Conservation (phyloP, 2,888 invertebrate species). For the Molorchus minor region DNA sequence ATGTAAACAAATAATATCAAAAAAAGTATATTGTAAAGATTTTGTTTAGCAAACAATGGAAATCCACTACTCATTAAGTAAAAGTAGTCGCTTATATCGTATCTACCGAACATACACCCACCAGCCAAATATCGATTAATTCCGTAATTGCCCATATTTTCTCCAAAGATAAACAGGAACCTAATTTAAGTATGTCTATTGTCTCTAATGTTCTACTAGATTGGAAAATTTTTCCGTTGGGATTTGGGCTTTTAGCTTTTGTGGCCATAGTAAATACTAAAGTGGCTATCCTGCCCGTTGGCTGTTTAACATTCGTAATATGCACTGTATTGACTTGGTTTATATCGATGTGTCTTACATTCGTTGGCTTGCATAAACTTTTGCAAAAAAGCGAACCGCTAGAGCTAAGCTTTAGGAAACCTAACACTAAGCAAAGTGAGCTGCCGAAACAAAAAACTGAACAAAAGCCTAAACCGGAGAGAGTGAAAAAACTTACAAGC, state of each 20-base stretch:
- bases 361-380: conserved; percentile 66
- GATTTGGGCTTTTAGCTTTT: conserved; percentile 34
- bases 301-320: conserved; percentile 45
- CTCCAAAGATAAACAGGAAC: background rate
- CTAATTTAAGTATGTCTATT: conserved; percentile 13
- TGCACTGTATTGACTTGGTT: conserved; percentile 63
- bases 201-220: conserved; percentile 28
- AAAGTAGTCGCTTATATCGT: no score
- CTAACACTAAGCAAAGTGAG: conserved; percentile 16
- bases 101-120: no score
- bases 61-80: no score
- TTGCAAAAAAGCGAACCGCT: conserved; percentile 66
- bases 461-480: conserved; percentile 41
- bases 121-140: conserved; percentile 11
- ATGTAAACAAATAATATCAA: no score
- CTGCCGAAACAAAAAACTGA: conserved; percentile 22
- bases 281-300: conserved; percentile 41
- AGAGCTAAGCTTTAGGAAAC: conserved; percentile 55
- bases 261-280: conserved; percentile 37
- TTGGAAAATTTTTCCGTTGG: conserved; percentile 42
- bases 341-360: conserved; percentile 64
- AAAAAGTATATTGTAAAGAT: no score
- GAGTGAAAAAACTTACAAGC: conserved; percentile 54
- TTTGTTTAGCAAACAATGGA: no score
- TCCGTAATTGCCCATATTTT: background rate